A percentile compares a stretch with the other conserved stretches of the same genome.
Conservation (phyloP, 2,888 invertebrate species). For the Heliconius erato region DNA sequence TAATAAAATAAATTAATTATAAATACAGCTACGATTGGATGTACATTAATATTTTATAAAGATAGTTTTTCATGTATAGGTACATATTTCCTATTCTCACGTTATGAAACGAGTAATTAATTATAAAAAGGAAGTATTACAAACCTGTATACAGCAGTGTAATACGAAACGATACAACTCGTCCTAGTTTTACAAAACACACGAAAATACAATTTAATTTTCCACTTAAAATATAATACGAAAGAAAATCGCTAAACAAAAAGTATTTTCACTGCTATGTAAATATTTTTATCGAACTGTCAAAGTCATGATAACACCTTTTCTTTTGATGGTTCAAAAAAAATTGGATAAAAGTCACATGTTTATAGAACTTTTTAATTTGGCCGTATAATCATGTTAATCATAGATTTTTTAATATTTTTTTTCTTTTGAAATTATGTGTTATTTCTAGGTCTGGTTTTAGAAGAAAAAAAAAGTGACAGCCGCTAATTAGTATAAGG, state of each 20-base stretch:
- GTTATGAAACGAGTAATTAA: slow-evolving; percentile 32
- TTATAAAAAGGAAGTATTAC: slow-evolving; percentile 42
- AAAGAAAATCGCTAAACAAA: slow-evolving; percentile 30
- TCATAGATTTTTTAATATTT: slow-evolving; percentile 36
- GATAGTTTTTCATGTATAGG: not conserved
- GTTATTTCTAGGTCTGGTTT: not conserved
- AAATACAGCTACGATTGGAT: not conserved
- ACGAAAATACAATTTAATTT: slow-evolving; percentile 7
- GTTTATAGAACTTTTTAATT: slow-evolving; percentile 33
- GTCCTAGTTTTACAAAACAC: slow-evolving; percentile 30
- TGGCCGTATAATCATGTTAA: slow-evolving; percentile 36
- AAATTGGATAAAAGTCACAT: slow-evolving; percentile 41
- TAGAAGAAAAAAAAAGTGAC: slow-evolving; percentile 5
- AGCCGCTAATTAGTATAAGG: not conserved
- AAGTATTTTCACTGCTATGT: slow-evolving; percentile 59
- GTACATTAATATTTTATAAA: slow-evolving; percentile 10
- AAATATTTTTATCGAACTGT: slow-evolving; percentile 78
- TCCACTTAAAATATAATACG: slow-evolving; percentile 17
- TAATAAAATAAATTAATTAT: not conserved
- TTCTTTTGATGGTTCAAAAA: slow-evolving; percentile 37
- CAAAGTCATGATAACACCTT: slow-evolving; percentile 68
- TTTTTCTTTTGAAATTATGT: not conserved
- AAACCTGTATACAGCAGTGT: slow-evolving; percentile 40
- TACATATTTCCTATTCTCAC: slow-evolving; percentile 13
- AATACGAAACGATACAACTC: slow-evolving; percentile 28